Percentiles rank a stretch among this genome's conserved stretches.
phyloP scores from a whole-genome alignment of 2,113 vertebrate species.

The Nansenia antarctica region DNA sequence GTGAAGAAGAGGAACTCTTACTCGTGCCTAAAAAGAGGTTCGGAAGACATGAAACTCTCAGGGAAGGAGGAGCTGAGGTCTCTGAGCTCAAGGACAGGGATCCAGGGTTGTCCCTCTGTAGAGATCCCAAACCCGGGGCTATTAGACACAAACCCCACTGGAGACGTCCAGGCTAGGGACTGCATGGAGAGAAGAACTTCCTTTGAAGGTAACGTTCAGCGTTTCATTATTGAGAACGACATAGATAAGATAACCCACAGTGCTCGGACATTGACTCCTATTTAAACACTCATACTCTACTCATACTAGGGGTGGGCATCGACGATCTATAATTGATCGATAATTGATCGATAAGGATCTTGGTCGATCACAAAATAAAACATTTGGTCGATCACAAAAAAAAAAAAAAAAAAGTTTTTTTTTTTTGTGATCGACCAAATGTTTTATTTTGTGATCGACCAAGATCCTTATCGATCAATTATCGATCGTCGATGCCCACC shows the following conservation, averaged over 20 bases:
- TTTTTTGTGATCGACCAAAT: too few relatives aligned
- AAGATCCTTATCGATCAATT: too few relatives aligned
- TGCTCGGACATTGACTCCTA: neutral
- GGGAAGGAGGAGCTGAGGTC: constrained; percentile 81
- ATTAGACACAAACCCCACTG: constrained; percentile 72
- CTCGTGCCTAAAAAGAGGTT: constrained; percentile 80
- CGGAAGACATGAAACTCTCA: constrained; percentile 78
- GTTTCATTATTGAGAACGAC: too few relatives aligned
- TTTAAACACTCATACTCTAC: too few relatives aligned
- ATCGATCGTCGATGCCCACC: too few relatives aligned
- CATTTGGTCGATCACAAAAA: too few relatives aligned
- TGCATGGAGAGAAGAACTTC: constrained; percentile 73
- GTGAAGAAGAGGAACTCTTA: constrained; percentile 64
- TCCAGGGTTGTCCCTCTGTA: constrained; percentile 75
- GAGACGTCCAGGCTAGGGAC: constrained; percentile 71
- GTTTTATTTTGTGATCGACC: too few relatives aligned
- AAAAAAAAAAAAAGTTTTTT: too few relatives aligned
- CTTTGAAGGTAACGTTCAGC: constrained; percentile 86
- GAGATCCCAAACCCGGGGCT: constrained; percentile 68
- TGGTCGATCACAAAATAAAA: too few relatives aligned
- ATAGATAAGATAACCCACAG: neutral
- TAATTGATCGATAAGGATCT: too few relatives aligned
- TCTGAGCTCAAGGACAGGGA: constrained; percentile 74
- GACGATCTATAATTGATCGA: too few relatives aligned
- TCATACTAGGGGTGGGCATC: too few relatives aligned